Evolutionary conservation across 1,140 invertebrate genomes (phyloP), one percentile per base, ranked within the genome.

Genomic region (Andricus grossulariae): DNA sequence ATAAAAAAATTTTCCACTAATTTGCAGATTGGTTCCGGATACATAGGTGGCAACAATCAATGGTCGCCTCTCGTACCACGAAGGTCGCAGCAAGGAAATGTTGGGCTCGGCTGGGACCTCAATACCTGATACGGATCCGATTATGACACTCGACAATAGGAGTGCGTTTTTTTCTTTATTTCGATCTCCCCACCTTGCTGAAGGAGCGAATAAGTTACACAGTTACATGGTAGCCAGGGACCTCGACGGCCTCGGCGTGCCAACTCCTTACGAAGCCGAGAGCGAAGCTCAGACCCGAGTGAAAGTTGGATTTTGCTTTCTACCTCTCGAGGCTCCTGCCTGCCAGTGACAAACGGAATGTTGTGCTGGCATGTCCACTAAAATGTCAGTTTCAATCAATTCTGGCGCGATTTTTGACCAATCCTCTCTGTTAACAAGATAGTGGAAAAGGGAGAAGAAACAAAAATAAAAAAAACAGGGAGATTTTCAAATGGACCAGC

Each of bases 241-340:
- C 77, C 84, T 80, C 78, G 86, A 85, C 85, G 90, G 88, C 90
- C 90, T 90, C 90, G 89, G 83, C 86, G 85, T 89, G 88, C 88
- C 84, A 85, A 81, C 84, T 80, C 80, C 82, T 52, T 55, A 45
- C 52, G 84, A 82, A 84, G 86, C 83, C 83, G 80, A 81, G 82
- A 84, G 81, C 76, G 76, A 78, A 45, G 73, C 77, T 75, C 73
- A 71, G 66, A 80, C 80, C 78, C 84, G 79, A 88, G 90, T 91
- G 89, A 91, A 91, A 91, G 90, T 89, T 82, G 80, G 88, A 90
- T 91, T 90, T 91, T 91, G 90, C 88, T 91, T 91, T 90, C 90
- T 90, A 91, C 83, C 84, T 88, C 84, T 85, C 74, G 72, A 80
- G 73, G 73, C 73, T 80, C 83, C 77, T 79, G 60, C 60, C 60